These are phyloP conservation scores for Thymelicus acteon DNA, from an alignment of 2,888 invertebrate genomes.

Conservation along the genomic window DNA sequence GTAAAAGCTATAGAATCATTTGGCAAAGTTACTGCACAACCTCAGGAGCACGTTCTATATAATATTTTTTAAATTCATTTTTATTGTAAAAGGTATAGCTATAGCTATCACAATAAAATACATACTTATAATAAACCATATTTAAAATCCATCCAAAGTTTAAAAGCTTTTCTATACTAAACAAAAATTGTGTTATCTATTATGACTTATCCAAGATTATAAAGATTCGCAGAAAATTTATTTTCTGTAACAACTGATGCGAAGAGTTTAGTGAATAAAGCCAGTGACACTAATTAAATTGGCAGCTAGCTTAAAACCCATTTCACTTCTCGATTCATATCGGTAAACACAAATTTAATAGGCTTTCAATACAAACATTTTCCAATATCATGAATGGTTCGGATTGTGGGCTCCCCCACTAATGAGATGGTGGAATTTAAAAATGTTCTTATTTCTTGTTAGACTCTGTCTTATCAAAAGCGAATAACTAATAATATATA, in stretches of 20 bases:
- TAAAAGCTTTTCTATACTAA: too few species aligned
- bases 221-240: background rate
- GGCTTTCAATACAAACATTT: constrained; percentile 35
- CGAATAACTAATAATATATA: background rate
- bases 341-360: constrained; percentile 31
- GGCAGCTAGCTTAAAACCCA: constrained; percentile 25
- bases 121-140: too few species aligned
- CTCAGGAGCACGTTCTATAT: too few species aligned
- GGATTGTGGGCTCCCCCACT: constrained; percentile 35
- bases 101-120: too few species aligned
- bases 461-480: background rate
- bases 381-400: constrained; percentile 28
- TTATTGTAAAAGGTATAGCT: too few species aligned
- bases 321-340: constrained; percentile 32
- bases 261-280: constrained; percentile 14
- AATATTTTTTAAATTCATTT: too few species aligned
- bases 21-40: too few species aligned
- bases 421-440: constrained; percentile 49
- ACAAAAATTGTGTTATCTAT: background rate
- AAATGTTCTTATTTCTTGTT: constrained; percentile 36
- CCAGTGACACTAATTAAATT: constrained; percentile 20
- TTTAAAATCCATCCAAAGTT: too few species aligned
- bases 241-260: background rate
- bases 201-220: background rate
- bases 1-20: too few species aligned